These are phyloP conservation scores for Homalodisca vitripennis DNA, from an alignment of 1,140 invertebrate species.

Conservation along the genomic window DNA sequence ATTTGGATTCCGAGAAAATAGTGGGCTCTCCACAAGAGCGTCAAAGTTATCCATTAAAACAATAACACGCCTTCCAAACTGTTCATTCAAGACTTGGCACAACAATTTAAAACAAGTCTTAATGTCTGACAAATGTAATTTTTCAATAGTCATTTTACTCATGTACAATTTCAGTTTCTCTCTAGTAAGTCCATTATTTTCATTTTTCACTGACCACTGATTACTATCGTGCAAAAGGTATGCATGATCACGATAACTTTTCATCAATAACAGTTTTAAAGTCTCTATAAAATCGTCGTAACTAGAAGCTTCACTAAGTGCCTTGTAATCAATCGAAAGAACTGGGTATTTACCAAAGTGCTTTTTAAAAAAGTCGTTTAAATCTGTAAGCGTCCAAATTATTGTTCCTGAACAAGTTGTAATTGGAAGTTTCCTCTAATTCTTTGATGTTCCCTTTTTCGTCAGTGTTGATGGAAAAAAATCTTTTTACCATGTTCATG, in stretches of 20 bases:
- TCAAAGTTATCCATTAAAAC: slow-evolving; percentile 17
- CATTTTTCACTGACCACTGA: background rate
- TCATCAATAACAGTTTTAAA: background rate
- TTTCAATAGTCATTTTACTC: background rate
- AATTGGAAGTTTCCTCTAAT: background rate
- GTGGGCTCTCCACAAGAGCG: background rate
- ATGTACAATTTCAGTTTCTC: background rate
- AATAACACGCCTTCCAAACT: background rate
- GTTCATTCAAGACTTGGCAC: background rate
- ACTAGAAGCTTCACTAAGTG: background rate
- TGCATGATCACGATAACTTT: background rate
- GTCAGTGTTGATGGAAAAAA: background rate
- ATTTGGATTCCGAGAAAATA: background rate
- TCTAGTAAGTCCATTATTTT: background rate
- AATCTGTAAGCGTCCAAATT: background rate
- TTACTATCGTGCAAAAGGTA: background rate
- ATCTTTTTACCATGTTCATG: slow-evolving; percentile 10
- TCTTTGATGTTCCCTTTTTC: background rate
- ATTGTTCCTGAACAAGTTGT: background rate
- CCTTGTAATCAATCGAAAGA: background rate
- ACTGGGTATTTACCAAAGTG: slow-evolving; percentile 13
- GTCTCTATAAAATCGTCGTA: background rate
- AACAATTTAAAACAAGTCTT: background rate
- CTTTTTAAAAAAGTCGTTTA: background rate
- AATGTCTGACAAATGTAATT: background rate